Conservation (phyloP, 2,113 vertebrate genomes). For the Oncorhynchus kisutch region DNA sequence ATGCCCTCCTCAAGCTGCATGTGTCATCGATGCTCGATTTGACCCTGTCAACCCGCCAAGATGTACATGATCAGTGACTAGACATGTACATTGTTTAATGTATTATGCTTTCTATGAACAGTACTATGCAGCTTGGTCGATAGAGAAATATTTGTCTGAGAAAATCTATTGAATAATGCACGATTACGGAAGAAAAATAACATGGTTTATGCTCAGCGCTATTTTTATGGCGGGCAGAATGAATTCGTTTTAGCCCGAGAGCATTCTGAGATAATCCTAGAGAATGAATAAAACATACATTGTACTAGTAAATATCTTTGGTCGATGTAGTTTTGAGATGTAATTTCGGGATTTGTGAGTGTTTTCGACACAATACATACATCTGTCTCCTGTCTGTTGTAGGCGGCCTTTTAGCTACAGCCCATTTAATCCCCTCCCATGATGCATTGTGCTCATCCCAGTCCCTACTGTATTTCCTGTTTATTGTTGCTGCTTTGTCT, state of each 20-base stretch:
- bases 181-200: neutral
- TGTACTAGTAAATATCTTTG: neutral
- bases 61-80: neutral
- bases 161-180: neutral
- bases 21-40: constrained; percentile 9
- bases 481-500: constrained; percentile 67
- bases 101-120: neutral
- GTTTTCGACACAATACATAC: neutral
- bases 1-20: neutral
- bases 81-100: neutral
- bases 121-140: neutral
- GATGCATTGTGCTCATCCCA: constrained; percentile 61
- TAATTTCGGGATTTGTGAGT: neutral
- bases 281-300: neutral
- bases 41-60: constrained; percentile 10
- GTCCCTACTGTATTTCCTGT: constrained; percentile 66
- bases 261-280: neutral
- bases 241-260: constrained; percentile 1
- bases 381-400: neutral
- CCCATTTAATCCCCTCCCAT: constrained; percentile 75
- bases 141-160: neutral
- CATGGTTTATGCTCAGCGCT: neutral
- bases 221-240: constrained; percentile 34
- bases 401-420: constrained; percentile 10
- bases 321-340: neutral